Conservation (phyloP, 1,140 invertebrate genomes). For the Lordiphosa mommai region DNA sequence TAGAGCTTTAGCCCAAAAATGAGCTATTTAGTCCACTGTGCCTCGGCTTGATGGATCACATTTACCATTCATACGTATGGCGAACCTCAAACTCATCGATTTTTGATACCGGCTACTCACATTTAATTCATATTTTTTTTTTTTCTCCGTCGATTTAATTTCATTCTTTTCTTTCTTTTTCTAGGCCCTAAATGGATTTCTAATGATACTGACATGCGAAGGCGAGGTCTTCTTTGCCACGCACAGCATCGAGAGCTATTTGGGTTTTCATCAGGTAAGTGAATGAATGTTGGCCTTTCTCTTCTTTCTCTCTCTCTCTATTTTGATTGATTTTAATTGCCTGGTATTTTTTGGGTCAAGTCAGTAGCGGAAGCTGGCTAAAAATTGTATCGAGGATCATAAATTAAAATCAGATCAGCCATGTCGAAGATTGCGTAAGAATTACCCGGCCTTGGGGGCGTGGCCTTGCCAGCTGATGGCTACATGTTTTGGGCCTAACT, state of each 20-base stretch:
- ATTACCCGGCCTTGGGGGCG: neutral
- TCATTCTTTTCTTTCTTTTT: slow-evolving; percentile 79
- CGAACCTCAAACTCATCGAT: slow-evolving; percentile 34
- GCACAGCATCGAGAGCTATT: slow-evolving; percentile 99
- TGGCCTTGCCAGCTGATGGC: slow-evolving; percentile 35
- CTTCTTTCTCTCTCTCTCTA: slow-evolving; percentile 1
- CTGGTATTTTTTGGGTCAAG: slow-evolving; percentile 42
- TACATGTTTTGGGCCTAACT: slow-evolving; percentile 72
- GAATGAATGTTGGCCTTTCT: slow-evolving; percentile 17
- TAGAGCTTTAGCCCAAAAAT: too few relatives aligned
- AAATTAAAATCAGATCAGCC: slow-evolving; percentile 78
- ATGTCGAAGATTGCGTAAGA: slow-evolving; percentile 63
- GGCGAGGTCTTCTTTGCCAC: slow-evolving; percentile 99
- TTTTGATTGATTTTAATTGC: slow-evolving; percentile 76
- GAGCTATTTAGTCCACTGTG: too few relatives aligned
- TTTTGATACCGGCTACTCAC: slow-evolving; percentile 19
- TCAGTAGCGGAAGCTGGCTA: slow-evolving; percentile 27
- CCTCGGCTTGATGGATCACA: slow-evolving; percentile 29
- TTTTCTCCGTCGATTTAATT: slow-evolving; percentile 6
- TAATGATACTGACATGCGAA: slow-evolving; percentile 98
- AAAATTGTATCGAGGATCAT: slow-evolving; percentile 37
- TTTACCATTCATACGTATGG: slow-evolving; percentile 37
- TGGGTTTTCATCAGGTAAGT: slow-evolving; percentile 99
- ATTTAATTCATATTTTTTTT: slow-evolving; percentile 76
- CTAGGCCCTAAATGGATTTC: slow-evolving; percentile 98